Percentiles rank a stretch among this genome's conserved stretches.
phyloP scores from a whole-genome alignment of 2,113 vertebrate species.

The Cyprinodon brontotheroides region DNA sequence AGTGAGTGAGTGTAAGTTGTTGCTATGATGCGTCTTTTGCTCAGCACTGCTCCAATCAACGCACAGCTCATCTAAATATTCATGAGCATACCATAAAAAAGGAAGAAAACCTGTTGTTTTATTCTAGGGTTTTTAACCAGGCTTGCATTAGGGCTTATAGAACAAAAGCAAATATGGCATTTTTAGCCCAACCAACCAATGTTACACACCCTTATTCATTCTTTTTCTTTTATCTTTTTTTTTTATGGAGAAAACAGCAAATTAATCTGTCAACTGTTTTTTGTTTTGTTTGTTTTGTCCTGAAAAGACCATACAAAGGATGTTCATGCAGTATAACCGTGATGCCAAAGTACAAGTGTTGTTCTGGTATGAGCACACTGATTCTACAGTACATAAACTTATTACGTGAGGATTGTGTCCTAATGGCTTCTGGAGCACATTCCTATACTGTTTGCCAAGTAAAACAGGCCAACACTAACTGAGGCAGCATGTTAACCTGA shows the following conservation, averaged over 20 bases:
- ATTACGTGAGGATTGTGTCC: constrained; percentile 52
- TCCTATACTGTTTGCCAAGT: constrained; percentile 34
- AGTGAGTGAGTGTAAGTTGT: too few relatives aligned
- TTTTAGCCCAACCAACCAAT: too few relatives aligned
- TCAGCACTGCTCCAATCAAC: too few relatives aligned
- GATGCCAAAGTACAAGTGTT: constrained; percentile 6
- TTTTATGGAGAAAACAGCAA: constrained; percentile 48
- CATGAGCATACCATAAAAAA: too few relatives aligned
- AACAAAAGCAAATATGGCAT: too few relatives aligned
- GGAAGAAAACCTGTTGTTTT: too few relatives aligned
- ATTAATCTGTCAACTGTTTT: constrained; percentile 18
- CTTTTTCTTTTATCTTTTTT: constrained; percentile 1
- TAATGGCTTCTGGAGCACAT: constrained; percentile 57
- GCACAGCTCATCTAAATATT: too few relatives aligned
- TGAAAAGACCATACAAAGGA: not conserved
- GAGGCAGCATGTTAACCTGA: constrained; percentile 46
- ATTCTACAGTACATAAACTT: constrained; percentile 37
- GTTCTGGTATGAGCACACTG: constrained; percentile 18
- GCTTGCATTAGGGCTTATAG: too few relatives aligned
- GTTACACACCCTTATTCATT: too few relatives aligned
- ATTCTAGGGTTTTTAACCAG: too few relatives aligned
- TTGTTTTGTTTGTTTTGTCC: constrained; percentile 10
- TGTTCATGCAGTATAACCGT: not conserved
- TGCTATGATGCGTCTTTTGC: too few relatives aligned
- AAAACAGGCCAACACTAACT: constrained; percentile 61